Percentiles rank a stretch among this genome's conserved stretches.
Conservation (phyloP, 2,797 vertebrate species). For the Nannoperca obscura region DNA sequence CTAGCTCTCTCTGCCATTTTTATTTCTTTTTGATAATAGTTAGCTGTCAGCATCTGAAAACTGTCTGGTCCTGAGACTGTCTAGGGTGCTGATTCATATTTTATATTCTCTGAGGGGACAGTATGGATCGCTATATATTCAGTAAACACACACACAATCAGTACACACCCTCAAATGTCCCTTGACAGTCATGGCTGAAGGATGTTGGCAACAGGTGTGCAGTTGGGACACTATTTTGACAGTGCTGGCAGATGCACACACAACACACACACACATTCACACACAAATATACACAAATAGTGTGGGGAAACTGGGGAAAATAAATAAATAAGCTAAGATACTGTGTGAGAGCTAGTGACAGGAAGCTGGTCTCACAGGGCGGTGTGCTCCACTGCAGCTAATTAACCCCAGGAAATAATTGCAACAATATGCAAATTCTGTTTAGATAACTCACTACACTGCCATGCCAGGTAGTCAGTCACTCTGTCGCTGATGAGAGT, state of each 20-base stretch:
- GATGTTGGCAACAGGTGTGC: conserved; percentile 89
- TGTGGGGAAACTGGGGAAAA: conserved; percentile 60
- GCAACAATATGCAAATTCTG: conserved; percentile 98
- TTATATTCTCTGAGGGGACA: conserved; percentile 62
- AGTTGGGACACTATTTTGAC: conserved; percentile 83
- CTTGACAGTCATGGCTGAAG: conserved; percentile 80
- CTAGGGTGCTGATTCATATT: conserved; percentile 50
- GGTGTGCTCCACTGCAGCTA: conserved; percentile 93
- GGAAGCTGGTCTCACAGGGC: conserved; percentile 92
- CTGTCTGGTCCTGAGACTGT: conserved; percentile 53
- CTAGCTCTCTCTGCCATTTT: conserved; percentile 17
- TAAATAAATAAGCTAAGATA: conserved; percentile 75
- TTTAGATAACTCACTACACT: conserved; percentile 94
- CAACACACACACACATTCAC: conserved; percentile 5
- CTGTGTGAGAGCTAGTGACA: conserved; percentile 92
- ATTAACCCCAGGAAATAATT: conserved; percentile 99
- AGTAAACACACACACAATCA: conserved; percentile 64
- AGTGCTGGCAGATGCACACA: conserved; percentile 85
- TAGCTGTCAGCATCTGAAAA: conserved; percentile 61
- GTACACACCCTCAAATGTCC: conserved; percentile 66
- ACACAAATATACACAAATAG: conserved; percentile 40
- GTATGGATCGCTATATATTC: conserved; percentile 69
- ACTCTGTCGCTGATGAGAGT: conserved; percentile 82
- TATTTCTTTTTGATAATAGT: conserved; percentile 54
- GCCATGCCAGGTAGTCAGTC: conserved; percentile 94